Evolutionary conservation across 1,140 invertebrate genomes (phyloP), one percentile per base, ranked within the genome.

Genomic region (Geopemphigus sp.): DNA sequence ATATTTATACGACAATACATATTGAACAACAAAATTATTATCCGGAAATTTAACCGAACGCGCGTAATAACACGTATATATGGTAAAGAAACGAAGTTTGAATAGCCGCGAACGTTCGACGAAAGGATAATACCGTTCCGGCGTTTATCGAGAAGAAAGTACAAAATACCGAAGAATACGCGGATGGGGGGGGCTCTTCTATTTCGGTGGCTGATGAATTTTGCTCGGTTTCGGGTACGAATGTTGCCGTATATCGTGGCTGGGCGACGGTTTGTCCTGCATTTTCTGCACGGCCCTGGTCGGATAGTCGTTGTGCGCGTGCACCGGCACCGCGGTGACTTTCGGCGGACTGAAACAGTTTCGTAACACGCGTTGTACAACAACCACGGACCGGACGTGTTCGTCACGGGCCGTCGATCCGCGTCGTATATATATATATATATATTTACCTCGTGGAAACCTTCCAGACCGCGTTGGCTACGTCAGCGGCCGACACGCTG

Each of bases 241-340:
- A 63, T 81, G 70, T 10, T 81, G 45, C 64, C 80, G 68, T 4
- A 39, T 72, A 15, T 83, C 83, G n/a, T 83, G 82, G 5, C 81
- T 80, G 1, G 83, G 82, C 87, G 90, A 84, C 87, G 94, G 86
- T 88, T 95, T 89, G 85, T 93, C 87, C 89, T 95, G 87, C 85
- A 89, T 90, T 83, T 90, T 88, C 85, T 95, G 93, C 8, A 95
- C 92, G 5, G 94, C 94, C 84, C 94, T 92, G 1, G 92, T 89
- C n/a, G 94, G 93, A 85, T 94, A 96, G 85, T 96, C 94, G 19
- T 91, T 90, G 85, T 95, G 92, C 50, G 93, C 94, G 86, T 91
- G 90, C 5, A 91, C 90, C 14, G 91, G 89, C 53, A 95, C 90
- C 54, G 90, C 89, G n/a, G 90, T 32, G 1, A 91, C 89, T 84